phyloP scores from a whole-genome alignment of 1,140 invertebrate genomes.

The Himalopsyche phryganea region DNA sequence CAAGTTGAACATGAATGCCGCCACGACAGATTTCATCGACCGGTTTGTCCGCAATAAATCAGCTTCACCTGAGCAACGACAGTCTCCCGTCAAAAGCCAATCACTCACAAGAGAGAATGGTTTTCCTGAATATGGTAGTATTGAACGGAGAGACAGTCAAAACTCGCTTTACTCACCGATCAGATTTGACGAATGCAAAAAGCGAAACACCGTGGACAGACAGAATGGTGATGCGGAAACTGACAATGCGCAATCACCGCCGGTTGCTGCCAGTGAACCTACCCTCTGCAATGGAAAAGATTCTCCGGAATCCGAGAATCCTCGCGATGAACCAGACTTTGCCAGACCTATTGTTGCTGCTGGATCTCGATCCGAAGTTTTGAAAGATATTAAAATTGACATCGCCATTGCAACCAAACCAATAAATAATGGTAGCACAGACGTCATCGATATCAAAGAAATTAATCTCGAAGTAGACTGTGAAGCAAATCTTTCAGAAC shows the following conservation, averaged over 20 bases:
- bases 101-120: conserved; percentile 48
- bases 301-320: not conserved
- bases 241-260: conserved; percentile 37
- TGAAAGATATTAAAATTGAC: not conserved
- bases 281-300: conserved; percentile 1
- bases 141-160: conserved; percentile 15
- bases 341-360: not conserved
- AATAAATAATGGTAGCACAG: not conserved
- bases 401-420: not conserved
- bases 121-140: conserved; percentile 41
- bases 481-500: not conserved
- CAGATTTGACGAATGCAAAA: conserved; percentile 51
- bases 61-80: conserved; percentile 13
- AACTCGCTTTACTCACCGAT: conserved; percentile 45
- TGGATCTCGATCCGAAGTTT: not conserved
- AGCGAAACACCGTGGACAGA: conserved; percentile 38
- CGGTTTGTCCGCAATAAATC: conserved; percentile 22
- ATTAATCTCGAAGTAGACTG: not conserved
- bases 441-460: not conserved
- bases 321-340: not conserved
- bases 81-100: conserved; percentile 46
- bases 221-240: not conserved
- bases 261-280: conserved; percentile 28
- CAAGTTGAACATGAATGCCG: conserved; percentile 23
- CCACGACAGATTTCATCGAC: conserved; percentile 21